phyloP scores from a whole-genome alignment of 1,140 invertebrate genomes.

The Drosophila suzukii region DNA sequence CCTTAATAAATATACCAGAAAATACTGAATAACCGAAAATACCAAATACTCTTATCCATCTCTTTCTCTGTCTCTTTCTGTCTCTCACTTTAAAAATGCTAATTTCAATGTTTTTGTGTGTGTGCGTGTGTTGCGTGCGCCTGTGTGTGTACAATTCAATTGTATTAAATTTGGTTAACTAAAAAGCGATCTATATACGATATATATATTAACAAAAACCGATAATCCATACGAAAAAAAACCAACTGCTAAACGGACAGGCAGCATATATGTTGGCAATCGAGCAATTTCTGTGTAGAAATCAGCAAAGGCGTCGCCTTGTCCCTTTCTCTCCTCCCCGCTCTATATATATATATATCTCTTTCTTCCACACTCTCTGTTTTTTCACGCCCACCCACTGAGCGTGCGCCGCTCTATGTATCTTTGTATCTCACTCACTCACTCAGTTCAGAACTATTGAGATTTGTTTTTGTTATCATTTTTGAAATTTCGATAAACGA shows the following conservation, averaged over 20 bases:
- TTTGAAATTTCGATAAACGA: slow-evolving; percentile 61
- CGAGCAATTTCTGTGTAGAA: slow-evolving; percentile 82
- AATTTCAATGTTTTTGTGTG: slow-evolving; percentile 78
- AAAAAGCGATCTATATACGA: slow-evolving; percentile 46
- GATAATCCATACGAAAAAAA: slow-evolving; percentile 29
- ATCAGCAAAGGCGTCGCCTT: slow-evolving; percentile 39
- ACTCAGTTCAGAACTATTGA: slow-evolving; percentile 38
- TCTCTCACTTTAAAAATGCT: slow-evolving; percentile 55
- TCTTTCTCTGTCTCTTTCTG: slow-evolving; percentile 26
- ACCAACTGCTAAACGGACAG: slow-evolving; percentile 68
- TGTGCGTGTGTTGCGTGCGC: slow-evolving; percentile 51
- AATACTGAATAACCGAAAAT: slow-evolving; percentile 16
- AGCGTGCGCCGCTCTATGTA: slow-evolving; percentile 9
- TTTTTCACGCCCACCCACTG: slow-evolving; percentile 29
- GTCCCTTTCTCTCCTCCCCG: slow-evolving; percentile 14
- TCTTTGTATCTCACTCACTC: slow-evolving; percentile 24
- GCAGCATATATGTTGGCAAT: slow-evolving; percentile 85
- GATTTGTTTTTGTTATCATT: slow-evolving; percentile 53
- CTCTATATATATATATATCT: slow-evolving; percentile 19
- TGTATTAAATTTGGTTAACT: slow-evolving; percentile 83
- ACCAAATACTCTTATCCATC: slow-evolving; percentile 18
- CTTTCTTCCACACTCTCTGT: slow-evolving; percentile 16
- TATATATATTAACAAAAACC: slow-evolving; percentile 58
- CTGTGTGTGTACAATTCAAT: slow-evolving; percentile 64
- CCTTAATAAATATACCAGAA: slow-evolving; percentile 20